phyloP scores from a whole-genome alignment of 2,113 vertebrate species.

The Hemibagrus wyckioides region DNA sequence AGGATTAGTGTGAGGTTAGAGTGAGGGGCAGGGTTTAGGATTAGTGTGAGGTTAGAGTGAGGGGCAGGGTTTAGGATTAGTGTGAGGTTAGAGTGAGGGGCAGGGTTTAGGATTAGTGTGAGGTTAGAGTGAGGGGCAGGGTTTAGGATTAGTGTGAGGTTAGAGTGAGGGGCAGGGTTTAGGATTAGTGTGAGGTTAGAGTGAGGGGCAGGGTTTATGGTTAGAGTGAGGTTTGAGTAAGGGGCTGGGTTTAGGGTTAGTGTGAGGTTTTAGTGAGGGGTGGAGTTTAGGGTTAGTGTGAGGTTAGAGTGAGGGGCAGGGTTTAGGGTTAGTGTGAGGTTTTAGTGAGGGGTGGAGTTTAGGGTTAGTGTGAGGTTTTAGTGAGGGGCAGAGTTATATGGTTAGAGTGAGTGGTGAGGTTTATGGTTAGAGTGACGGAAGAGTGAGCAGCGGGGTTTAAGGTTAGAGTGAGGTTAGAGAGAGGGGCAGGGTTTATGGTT shows the following conservation, averaged over 20 bases:
- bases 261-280: background rate
- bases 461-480: background rate
- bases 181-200: background rate
- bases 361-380: background rate
- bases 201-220: background rate
- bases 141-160: background rate
- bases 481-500: background rate
- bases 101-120: background rate
- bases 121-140: background rate
- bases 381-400: background rate
- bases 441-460: background rate
- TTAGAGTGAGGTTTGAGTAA: background rate
- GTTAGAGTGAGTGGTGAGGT: background rate
- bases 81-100: background rate
- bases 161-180: background rate
- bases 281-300: background rate
- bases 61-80: too few relatives aligned
- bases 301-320: background rate
- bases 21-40: background rate
- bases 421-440: background rate
- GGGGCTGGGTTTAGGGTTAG: background rate
- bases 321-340: background rate
- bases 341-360: background rate
- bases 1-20: too few relatives aligned
- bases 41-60: background rate